phyloP scores from a whole-genome alignment of 2,888 invertebrate species.

The Heliconius erato region DNA sequence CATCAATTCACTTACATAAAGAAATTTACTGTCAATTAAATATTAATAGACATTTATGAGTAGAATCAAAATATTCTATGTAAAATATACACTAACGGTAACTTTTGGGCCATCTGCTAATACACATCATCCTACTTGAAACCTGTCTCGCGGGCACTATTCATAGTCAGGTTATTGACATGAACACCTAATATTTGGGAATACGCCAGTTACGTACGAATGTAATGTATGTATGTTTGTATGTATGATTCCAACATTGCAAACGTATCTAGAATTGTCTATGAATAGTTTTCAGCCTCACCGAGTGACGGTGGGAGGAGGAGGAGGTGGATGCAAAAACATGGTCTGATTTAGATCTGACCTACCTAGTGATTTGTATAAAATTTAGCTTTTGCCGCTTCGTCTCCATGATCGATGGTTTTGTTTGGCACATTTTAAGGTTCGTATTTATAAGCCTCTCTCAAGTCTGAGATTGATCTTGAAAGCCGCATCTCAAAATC shows the following conservation, averaged over 20 bases:
- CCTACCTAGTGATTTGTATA: not conserved
- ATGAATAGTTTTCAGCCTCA: conserved; percentile 44
- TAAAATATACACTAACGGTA: not conserved
- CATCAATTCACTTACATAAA: not conserved
- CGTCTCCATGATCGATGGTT: too few relatives aligned
- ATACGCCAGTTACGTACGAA: conserved; percentile 46
- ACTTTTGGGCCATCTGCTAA: not conserved
- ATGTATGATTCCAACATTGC: conserved; percentile 42
- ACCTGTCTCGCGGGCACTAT: conserved; percentile 27
- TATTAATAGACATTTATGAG: not conserved
- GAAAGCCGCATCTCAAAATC: too few relatives aligned
- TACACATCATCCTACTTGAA: not conserved
- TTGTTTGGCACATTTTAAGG: too few relatives aligned
- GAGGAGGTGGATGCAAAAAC: not conserved
- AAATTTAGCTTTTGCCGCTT: not conserved
- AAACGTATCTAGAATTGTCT: conserved; percentile 44
- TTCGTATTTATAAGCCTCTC: too few relatives aligned
- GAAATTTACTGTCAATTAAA: not conserved
- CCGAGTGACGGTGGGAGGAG: not conserved
- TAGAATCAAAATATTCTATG: not conserved
- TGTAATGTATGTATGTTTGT: conserved; percentile 32
- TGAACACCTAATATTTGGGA: conserved; percentile 47
- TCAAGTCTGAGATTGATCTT: too few relatives aligned
- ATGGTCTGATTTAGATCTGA: not conserved
- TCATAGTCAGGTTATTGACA: conserved; percentile 52